These are phyloP conservation scores for Ormyrus rosae DNA, from an alignment of 2,888 invertebrate genomes.

Conservation along the genomic window DNA sequence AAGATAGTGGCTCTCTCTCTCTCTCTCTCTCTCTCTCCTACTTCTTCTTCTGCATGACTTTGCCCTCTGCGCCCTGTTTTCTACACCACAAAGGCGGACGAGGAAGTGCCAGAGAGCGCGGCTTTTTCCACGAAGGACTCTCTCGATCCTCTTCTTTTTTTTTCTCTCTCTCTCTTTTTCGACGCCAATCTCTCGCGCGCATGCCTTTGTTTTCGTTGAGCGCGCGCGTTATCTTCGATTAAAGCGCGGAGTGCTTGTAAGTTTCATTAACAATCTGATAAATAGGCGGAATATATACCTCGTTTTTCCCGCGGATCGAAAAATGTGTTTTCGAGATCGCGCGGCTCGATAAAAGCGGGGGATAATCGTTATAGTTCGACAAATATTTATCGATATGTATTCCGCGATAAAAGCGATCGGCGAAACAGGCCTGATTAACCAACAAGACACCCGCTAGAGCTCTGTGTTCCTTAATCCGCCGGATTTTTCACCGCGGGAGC, in stretches of 20 bases:
- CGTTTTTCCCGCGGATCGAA: background rate
- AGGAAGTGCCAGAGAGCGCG: slow-evolving; percentile 15
- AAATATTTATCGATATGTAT: no score
- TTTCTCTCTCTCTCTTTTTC: background rate
- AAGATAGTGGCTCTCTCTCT: background rate
- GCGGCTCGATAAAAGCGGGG: no score
- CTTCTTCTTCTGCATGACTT: slow-evolving; percentile 1
- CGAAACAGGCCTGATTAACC: no score
- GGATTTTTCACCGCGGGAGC: no score
- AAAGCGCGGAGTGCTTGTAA: background rate
- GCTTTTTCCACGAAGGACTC: slow-evolving; percentile 44
- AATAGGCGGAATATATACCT: background rate
- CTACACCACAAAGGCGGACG: background rate
- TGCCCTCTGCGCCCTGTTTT: slow-evolving; percentile 26
- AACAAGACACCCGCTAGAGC: no score
- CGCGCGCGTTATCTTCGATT: background rate
- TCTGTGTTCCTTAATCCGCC: no score
- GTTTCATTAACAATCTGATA: slow-evolving; percentile 43
- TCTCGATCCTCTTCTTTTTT: background rate
- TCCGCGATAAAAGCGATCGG: no score
- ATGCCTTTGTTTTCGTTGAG: slow-evolving; percentile 24
- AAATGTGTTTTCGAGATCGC: background rate
- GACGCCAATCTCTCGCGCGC: slow-evolving; percentile 18
- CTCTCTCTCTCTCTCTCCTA: no score
- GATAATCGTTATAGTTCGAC: no score